Conservation (phyloP, 1,140 invertebrate genomes). For the Drosophila micromelanica region DNA sequence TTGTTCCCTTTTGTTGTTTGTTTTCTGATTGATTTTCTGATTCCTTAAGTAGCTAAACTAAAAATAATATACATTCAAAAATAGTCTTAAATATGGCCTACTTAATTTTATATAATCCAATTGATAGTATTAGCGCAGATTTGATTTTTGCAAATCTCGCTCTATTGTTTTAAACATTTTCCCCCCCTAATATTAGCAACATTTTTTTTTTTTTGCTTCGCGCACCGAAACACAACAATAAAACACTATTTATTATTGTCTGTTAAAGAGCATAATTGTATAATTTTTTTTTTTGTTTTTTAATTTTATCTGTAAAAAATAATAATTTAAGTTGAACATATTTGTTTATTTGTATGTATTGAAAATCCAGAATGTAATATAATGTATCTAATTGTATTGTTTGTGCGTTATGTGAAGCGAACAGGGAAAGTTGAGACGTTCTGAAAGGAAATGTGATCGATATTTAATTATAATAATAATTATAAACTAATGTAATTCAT, state of each 20-base stretch:
- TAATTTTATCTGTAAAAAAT: slow-evolving; percentile 49
- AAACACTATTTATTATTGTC: slow-evolving; percentile 47
- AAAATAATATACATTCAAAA: slow-evolving; percentile 31
- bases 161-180: slow-evolving; percentile 50
- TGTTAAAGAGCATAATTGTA: slow-evolving; percentile 16
- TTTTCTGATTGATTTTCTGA: slow-evolving; percentile 33
- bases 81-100: slow-evolving; percentile 47
- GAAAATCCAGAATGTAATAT: slow-evolving; percentile 29
- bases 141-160: slow-evolving; percentile 76
- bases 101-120: slow-evolving; percentile 56
- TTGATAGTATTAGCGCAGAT: slow-evolving; percentile 70
- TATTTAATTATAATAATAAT: slow-evolving; percentile 73
- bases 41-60: slow-evolving; percentile 51
- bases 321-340: slow-evolving; percentile 42
- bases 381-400: slow-evolving; percentile 43
- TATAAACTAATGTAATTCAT: slow-evolving; percentile 63
- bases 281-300: slow-evolving; percentile 26
- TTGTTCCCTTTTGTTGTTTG: slow-evolving; percentile 36
- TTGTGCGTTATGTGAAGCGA: slow-evolving; percentile 63
- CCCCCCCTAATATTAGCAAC: slow-evolving; percentile 41
- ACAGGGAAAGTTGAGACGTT: slow-evolving; percentile 76
- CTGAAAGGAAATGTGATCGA: slow-evolving; percentile 83
- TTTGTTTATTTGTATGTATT: slow-evolving; percentile 51
- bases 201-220: slow-evolving; percentile 34
- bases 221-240: slow-evolving; percentile 24